Evolutionary conservation across 1,140 invertebrate species (phyloP).

Genomic region (Drosophila bipectinata): DNA sequence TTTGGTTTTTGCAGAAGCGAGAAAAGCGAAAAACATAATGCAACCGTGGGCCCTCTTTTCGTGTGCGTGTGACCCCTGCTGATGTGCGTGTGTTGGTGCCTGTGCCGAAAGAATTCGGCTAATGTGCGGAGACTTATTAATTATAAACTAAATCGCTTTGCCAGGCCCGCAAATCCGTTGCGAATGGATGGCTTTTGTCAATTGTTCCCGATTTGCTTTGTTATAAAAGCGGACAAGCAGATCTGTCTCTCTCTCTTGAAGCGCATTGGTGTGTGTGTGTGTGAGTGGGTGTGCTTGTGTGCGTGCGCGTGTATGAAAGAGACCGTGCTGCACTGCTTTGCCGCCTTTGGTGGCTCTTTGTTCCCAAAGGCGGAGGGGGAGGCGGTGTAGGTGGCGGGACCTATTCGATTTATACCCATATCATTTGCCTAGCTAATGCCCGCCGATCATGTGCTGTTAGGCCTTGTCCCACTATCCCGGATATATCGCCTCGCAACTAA

Average conservation of each 20-base stretch:
- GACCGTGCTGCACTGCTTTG: constrained; percentile 70
- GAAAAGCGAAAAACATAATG: constrained; percentile 40
- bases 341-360: constrained; percentile 64
- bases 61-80: constrained; percentile 21
- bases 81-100: constrained; percentile 47
- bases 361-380: constrained; percentile 38
- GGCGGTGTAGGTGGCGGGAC: background rate
- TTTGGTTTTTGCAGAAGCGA: constrained; percentile 15
- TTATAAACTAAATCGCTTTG: constrained; percentile 39
- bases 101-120: constrained; percentile 27
- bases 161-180: constrained; percentile 29
- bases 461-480: constrained; percentile 34
- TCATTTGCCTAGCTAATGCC: constrained; percentile 59
- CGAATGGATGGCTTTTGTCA: constrained; percentile 46
- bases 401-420: constrained; percentile 54
- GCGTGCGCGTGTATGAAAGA: constrained; percentile 29
- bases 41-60: constrained; percentile 56
- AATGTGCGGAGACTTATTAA: constrained; percentile 35
- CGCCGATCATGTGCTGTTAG: constrained; percentile 65
- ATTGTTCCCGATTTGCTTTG: constrained; percentile 49
- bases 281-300: constrained; percentile 24
- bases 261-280: background rate
- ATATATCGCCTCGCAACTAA: constrained; percentile 23
- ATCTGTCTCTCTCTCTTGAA: constrained; percentile 7
- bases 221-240: constrained; percentile 35